Conservation (phyloP, 2,797 vertebrate genomes). For the Corythornis leucogaster region DNA sequence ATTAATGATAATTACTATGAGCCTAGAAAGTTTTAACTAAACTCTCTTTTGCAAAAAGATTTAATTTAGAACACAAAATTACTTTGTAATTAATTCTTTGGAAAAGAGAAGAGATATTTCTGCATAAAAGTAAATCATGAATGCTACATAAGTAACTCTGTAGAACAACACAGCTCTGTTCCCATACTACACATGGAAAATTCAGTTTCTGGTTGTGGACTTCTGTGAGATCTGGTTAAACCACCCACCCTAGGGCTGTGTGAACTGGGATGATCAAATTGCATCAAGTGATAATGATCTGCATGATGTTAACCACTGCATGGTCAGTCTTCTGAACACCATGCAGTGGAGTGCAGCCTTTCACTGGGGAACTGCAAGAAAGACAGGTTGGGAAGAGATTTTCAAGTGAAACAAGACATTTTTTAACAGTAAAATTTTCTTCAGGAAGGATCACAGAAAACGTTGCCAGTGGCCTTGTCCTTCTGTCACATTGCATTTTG, state of each 20-base stretch:
- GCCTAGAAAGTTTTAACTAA: not conserved
- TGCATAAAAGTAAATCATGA: not conserved
- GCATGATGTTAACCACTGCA: not conserved
- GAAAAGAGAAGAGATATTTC: not conserved
- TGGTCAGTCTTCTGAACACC: not conserved
- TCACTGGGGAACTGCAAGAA: not conserved
- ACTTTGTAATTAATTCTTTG: not conserved
- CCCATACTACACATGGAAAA: not conserved
- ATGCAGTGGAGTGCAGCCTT: not conserved
- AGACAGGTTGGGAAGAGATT: not conserved
- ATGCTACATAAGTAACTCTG: not conserved
- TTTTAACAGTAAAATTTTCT: not conserved
- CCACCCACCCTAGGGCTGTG: not conserved
- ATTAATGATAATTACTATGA: not conserved
- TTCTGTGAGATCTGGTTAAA: not conserved
- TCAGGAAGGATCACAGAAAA: not conserved
- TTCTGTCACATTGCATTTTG: not conserved
- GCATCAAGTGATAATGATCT: not conserved
- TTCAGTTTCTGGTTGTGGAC: not conserved
- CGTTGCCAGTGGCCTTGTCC: not conserved
- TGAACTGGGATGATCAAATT: not conserved
- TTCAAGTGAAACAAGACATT: not conserved
- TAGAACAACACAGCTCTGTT: not conserved
- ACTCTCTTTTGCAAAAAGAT: not conserved
- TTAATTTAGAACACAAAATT: not conserved